These are phyloP conservation scores for Bunonema sp. DNA, from an alignment of 2,888 invertebrate genomes.

Conservation along the genomic window DNA sequence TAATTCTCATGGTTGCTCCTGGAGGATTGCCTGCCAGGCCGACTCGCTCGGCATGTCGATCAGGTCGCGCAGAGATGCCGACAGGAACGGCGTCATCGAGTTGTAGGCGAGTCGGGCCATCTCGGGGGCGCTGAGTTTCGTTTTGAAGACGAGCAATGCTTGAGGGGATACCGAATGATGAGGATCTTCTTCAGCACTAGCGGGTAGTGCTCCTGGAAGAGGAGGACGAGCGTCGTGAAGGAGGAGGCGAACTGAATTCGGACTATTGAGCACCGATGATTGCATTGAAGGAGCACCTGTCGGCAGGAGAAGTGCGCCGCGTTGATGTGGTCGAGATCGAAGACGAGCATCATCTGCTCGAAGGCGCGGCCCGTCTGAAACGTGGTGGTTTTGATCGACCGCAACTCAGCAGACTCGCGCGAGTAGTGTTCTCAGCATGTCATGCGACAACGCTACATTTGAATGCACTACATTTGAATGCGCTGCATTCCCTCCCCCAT, in stretches of 20 bases:
- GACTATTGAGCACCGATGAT: no score
- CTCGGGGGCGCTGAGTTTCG: conserved; percentile 28
- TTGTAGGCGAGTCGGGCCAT: conserved; percentile 41
- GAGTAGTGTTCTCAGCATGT: no score
- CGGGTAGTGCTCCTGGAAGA: conserved; percentile 44
- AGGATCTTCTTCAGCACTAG: conserved; percentile 38
- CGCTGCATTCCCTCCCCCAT: no score
- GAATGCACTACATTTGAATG: no score
- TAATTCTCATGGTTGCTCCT: not conserved
- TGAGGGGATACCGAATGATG: conserved; percentile 30
- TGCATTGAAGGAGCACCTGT: no score
- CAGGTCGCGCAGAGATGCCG: conserved; percentile 28
- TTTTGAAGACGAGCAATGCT: not conserved
- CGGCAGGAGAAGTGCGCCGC: conserved; percentile 39
- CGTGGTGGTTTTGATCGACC: no score
- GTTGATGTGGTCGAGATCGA: conserved; percentile 40
- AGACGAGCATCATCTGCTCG: conserved; percentile 42
- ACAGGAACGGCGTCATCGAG: conserved; percentile 38
- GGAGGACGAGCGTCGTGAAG: conserved; percentile 40
- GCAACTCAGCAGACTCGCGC: no score
- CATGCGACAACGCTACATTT: no score
- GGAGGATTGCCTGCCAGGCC: not conserved
- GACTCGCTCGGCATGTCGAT: conserved; percentile 39
- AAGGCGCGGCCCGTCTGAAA: conserved; percentile 35
- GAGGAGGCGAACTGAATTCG: conserved; percentile 42